These are phyloP conservation scores for Rotaria macrura DNA, from an alignment of 2,888 invertebrate genomes.

Conservation along the genomic window DNA sequence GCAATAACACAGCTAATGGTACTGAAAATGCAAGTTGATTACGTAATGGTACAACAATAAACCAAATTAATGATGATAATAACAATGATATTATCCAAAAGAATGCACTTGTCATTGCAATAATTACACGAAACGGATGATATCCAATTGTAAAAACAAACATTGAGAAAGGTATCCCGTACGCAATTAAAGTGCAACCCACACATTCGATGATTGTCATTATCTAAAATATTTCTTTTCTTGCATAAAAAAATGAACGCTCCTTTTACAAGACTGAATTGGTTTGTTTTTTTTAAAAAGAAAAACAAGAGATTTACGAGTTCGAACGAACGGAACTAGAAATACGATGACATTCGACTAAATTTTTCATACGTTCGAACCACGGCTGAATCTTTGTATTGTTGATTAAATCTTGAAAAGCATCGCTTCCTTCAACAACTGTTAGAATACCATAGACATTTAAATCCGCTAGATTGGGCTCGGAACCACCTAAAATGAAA, in stretches of 20 bases:
- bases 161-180: slow-evolving; percentile 81
- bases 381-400: slow-evolving; percentile 44
- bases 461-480: slow-evolving; percentile 75
- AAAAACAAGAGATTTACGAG: background rate
- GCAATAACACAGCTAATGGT: slow-evolving; percentile 75
- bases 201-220: slow-evolving; percentile 92
- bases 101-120: slow-evolving; percentile 67
- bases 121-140: slow-evolving; percentile 87
- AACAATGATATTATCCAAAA: slow-evolving; percentile 85
- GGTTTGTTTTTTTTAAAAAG: background rate
- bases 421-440: slow-evolving; percentile 81
- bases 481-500: slow-evolving; percentile 68
- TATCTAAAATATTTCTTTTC: background rate
- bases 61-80: slow-evolving; percentile 79
- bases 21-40: slow-evolving; percentile 71
- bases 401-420: slow-evolving; percentile 68
- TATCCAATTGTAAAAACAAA: slow-evolving; percentile 80
- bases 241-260: too few relatives aligned
- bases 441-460: slow-evolving; percentile 77
- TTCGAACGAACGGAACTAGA: background rate
- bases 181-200: slow-evolving; percentile 82
- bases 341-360: slow-evolving; percentile 21
- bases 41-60: slow-evolving; percentile 67
- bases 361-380: slow-evolving; percentile 27
- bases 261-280: too few relatives aligned